A percentile compares a stretch with the other conserved stretches of the same genome.
Conservation (phyloP, 2,113 vertebrate species). For the Myotis lucifugus region DNA sequence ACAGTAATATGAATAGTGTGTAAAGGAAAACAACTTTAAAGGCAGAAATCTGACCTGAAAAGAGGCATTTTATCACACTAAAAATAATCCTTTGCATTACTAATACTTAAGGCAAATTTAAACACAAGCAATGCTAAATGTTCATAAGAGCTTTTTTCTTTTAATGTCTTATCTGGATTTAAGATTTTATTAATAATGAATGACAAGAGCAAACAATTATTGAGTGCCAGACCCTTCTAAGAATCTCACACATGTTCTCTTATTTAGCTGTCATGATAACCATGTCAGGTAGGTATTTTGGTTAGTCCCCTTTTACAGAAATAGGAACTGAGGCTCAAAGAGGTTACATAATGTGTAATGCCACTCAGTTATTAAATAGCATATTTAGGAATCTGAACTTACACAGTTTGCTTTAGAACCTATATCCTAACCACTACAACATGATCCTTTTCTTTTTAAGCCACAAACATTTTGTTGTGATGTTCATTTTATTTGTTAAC, state of each 20-base stretch:
- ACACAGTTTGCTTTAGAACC: not conserved
- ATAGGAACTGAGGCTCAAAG: not conserved
- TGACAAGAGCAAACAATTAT: not conserved
- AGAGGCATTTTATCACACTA: not conserved
- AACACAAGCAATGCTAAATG: not conserved
- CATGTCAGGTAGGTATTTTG: not conserved
- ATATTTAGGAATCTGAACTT: not conserved
- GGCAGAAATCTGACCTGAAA: not conserved
- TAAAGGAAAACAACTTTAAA: slow-evolving; percentile 40
- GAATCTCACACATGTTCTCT: not conserved
- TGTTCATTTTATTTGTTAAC: not conserved
- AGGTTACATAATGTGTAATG: not conserved
- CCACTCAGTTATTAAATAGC: not conserved
- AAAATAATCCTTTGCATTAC: slow-evolving; percentile 37
- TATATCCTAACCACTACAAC: not conserved
- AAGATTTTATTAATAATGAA: not conserved
- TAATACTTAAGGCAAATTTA: not conserved
- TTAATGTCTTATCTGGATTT: not conserved
- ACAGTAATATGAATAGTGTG: slow-evolving; percentile 53
- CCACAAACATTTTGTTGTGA: not conserved
- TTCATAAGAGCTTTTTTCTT: not conserved
- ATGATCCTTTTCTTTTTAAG: not conserved
- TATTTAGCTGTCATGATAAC: not conserved
- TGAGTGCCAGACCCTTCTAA: not conserved
- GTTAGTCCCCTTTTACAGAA: not conserved